Evolutionary conservation across 53 echinoderm and acorn worm species (phyloP).

Genomic region (Patiria pectinifera): DNA sequence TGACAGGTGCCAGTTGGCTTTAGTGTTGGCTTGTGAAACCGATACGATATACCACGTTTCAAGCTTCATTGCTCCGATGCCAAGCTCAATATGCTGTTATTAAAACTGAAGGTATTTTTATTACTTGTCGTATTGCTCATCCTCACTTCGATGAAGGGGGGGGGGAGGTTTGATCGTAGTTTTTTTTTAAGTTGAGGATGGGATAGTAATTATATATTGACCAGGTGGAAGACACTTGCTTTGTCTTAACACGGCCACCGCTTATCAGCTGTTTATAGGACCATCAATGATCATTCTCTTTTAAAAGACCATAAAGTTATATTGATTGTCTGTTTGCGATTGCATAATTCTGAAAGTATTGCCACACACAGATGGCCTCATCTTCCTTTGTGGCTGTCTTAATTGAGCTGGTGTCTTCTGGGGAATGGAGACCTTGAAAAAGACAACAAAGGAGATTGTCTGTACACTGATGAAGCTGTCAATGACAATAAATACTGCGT

Average conservation of each 20-base stretch:
- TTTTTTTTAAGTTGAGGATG: too few species aligned
- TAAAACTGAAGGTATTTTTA: slow-evolving; percentile 53
- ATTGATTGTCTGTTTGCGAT: neutral
- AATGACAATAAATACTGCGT: too few species aligned
- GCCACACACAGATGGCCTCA: neutral
- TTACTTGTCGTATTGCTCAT: neutral
- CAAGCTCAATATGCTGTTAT: neutral
- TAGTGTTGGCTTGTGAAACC: slow-evolving; percentile 16
- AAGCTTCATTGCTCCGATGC: slow-evolving; percentile 19
- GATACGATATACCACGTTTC: slow-evolving; percentile 36
- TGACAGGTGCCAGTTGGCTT: slow-evolving; percentile 41
- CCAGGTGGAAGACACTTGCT: too few species aligned
- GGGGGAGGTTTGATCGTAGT: too few species aligned
- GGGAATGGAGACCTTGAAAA: too few species aligned
- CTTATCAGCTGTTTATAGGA: neutral
- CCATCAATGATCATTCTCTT: neutral
- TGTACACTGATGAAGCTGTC: too few species aligned
- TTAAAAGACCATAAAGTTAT: neutral
- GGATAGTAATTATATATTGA: too few species aligned
- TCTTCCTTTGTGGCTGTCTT: neutral
- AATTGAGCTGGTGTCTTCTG: too few species aligned
- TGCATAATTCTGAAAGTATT: neutral
- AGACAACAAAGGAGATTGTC: too few species aligned
- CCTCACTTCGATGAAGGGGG: neutral
- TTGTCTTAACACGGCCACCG: too few species aligned